These are phyloP conservation scores for Sorex maritimensis DNA, from an alignment of 2,797 vertebrate genomes.

Conservation along the genomic window DNA sequence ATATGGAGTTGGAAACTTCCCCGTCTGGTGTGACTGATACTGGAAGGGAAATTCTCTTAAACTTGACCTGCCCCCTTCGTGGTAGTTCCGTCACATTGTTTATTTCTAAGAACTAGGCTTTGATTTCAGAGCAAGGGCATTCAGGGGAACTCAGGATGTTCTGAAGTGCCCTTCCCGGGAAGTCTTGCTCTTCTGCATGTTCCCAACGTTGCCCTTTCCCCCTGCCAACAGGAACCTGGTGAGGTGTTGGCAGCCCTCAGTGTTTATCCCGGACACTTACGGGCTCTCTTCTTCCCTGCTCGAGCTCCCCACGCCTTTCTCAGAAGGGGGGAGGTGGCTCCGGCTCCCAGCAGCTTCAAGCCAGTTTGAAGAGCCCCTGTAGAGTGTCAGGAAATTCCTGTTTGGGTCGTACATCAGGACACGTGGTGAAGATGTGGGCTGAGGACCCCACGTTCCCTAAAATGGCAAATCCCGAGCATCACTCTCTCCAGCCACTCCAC, in stretches of 20 bases:
- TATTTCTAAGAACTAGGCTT: not conserved
- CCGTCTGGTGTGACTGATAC: not conserved
- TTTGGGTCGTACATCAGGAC: not conserved
- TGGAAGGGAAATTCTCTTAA: conserved; percentile 30
- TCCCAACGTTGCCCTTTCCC: conserved; percentile 11
- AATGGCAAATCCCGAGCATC: not conserved
- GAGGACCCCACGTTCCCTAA: not conserved
- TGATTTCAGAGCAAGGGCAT: conserved; percentile 14
- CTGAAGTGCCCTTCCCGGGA: conserved; percentile 17
- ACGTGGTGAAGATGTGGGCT: not conserved
- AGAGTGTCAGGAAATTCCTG: conserved; percentile 26
- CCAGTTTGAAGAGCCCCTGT: not conserved
- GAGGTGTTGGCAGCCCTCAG: not conserved
- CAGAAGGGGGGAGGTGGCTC: not conserved
- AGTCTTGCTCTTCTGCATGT: not conserved
- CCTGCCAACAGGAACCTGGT: conserved; percentile 21
- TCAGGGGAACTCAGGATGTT: not conserved
- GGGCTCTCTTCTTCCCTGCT: not conserved
- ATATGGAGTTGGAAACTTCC: not conserved
- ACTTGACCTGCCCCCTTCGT: not conserved
- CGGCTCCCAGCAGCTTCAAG: not conserved
- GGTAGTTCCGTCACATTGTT: not conserved
- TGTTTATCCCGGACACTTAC: not conserved
- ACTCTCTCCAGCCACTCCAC: not conserved
- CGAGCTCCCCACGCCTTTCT: conserved; percentile 20